phyloP scores from a whole-genome alignment of 1,140 invertebrate species.

The Cryptotermes secundus region DNA sequence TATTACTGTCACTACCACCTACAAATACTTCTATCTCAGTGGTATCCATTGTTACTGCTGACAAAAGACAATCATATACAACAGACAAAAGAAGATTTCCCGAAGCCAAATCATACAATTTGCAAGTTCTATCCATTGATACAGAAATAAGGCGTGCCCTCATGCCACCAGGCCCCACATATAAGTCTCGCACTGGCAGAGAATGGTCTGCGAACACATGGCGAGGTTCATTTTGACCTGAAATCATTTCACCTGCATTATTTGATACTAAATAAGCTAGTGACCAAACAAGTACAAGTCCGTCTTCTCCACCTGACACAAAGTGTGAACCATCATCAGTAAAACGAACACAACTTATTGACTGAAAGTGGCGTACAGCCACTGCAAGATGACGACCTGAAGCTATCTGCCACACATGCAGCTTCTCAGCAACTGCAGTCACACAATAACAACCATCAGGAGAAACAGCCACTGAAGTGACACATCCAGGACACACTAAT shows the following conservation, averaged over 20 bases:
- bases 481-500: slow-evolving; percentile 76
- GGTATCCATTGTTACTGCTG: slow-evolving; percentile 66
- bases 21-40: slow-evolving; percentile 71
- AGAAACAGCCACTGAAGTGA: slow-evolving; percentile 65
- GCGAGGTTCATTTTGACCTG: slow-evolving; percentile 59
- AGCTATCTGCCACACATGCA: slow-evolving; percentile 81
- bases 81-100: slow-evolving; percentile 70
- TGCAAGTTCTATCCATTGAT: slow-evolving; percentile 78
- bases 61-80: slow-evolving; percentile 70
- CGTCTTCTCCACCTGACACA: slow-evolving; percentile 77
- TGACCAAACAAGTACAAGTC: slow-evolving; percentile 77
- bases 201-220: slow-evolving; percentile 74
- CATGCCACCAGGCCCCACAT: slow-evolving; percentile 55
- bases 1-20: slow-evolving; percentile 67
- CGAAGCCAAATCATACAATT: slow-evolving; percentile 71
- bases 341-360: slow-evolving; percentile 71
- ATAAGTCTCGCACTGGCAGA: slow-evolving; percentile 73
- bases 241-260: slow-evolving; percentile 47
- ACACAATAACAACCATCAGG: slow-evolving; percentile 69
- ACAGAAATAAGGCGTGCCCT: slow-evolving; percentile 69
- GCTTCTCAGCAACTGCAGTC: slow-evolving; percentile 75
- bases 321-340: slow-evolving; percentile 71
- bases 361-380: slow-evolving; percentile 75
- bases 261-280: slow-evolving; percentile 50
- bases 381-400: slow-evolving; percentile 73